Evolutionary conservation across 2,797 vertebrate species (phyloP).

Genomic region (Rhincodon typus): DNA sequence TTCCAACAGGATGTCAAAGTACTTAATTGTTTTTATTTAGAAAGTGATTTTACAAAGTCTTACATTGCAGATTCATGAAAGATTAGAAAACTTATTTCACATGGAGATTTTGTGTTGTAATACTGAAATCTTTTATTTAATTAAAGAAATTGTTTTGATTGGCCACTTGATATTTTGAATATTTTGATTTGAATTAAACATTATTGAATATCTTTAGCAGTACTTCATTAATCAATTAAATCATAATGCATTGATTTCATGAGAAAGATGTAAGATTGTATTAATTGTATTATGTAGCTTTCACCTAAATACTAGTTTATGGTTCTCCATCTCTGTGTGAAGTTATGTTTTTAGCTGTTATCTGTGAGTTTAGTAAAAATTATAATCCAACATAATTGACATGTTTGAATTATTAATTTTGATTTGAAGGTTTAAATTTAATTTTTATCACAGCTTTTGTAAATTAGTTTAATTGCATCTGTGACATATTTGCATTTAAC

Average conservation of each 20-base stretch:
- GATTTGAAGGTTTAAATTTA: neutral
- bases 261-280: neutral
- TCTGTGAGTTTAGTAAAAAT: neutral
- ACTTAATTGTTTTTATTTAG: neutral
- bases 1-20: neutral
- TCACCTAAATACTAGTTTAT: neutral
- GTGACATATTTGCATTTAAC: neutral
- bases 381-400: neutral
- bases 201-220: neutral
- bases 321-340: neutral
- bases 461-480: neutral
- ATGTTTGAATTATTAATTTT: neutral
- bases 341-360: neutral
- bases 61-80: neutral
- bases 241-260: neutral
- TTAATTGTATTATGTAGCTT: neutral
- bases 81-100: neutral
- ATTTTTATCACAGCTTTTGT: neutral
- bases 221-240: neutral
- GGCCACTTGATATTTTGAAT: neutral
- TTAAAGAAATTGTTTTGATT: neutral
- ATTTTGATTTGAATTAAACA: neutral
- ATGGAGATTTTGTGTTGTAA: neutral
- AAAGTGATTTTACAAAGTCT: neutral
- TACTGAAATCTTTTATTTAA: neutral